Evolutionary conservation across 2,113 vertebrate genomes (phyloP), one percentile per base, ranked within the genome.

Genomic region (Meriones unguiculatus): DNA sequence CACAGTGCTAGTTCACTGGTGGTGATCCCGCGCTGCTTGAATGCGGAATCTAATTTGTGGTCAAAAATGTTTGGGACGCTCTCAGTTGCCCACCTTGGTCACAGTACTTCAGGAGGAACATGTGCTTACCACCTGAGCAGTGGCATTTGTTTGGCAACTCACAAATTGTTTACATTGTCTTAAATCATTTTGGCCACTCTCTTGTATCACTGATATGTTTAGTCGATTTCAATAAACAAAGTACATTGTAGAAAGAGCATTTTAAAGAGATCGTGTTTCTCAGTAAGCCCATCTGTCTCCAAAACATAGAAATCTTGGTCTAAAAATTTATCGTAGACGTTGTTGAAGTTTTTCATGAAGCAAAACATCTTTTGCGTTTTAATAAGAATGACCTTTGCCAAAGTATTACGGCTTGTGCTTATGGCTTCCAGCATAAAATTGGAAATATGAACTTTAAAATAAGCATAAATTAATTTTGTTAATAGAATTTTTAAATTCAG

Each of bases 221-320:
- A 90, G 3, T 50, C 32, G 81, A 50, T 30, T 15, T 50, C 50
- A 62, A 69, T 18, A n/a, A 81, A 2, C 15, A 72, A 82, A n/a
- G 28, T 59, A 10, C 24, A 28, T 69, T 41, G 30, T 18, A 17
- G 22, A 32, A 67, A 57, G 25, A 15, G 2, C 2, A 5, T 82
- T 77, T 93, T 77, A 87, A 59, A 62, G 38, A 28, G 0, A 70
- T 70, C 5, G 77, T 22, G 35, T 72, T 82, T 73, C 12, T 35
- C 3, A 2, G 28, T 50, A 73, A 22, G 1, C 11, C 25, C 22
- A 0, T 10, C 0, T 54, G 10, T 32, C 64, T 67, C 28, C 2
- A 75, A 64, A 3, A 93, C 50, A 46, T 9, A 76, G 10, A 72
- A 25, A 15, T 88, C 32, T 81, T 69, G 15, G 57, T 84, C 0